Conservation (phyloP, 2,888 invertebrate genomes). For the Temnothorax unifasciatus region DNA sequence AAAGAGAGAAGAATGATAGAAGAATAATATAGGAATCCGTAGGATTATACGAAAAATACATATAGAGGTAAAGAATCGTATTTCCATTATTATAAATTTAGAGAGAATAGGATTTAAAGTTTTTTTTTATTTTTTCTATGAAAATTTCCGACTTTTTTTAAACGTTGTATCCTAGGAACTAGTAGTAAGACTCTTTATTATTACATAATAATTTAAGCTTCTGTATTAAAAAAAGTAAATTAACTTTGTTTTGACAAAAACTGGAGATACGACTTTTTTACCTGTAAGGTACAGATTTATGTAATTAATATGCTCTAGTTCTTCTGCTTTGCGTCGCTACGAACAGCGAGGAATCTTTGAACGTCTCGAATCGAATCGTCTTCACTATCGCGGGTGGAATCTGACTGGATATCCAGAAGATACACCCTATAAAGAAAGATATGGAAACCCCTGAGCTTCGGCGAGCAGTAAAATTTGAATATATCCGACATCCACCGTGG, state of each 20-base stretch:
- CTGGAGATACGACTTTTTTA: too few relatives aligned
- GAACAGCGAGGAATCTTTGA: not conserved
- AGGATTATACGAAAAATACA: not conserved
- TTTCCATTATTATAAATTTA: too few relatives aligned
- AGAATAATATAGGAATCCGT: not conserved
- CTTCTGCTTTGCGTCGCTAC: not conserved
- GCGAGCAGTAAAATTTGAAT: constrained; percentile 53
- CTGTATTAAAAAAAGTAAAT: too few relatives aligned
- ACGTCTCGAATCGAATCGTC: constrained; percentile 1
- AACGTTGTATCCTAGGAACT: too few relatives aligned
- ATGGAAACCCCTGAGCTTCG: constrained; percentile 16
- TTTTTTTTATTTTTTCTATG: too few relatives aligned
- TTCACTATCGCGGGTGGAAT: constrained; percentile 12
- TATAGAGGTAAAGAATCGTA: not conserved
- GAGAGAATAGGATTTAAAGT: too few relatives aligned
- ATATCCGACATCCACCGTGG: constrained; percentile 30
- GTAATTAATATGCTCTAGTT: not conserved
- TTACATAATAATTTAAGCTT: too few relatives aligned
- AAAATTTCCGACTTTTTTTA: too few relatives aligned
- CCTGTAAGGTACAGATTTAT: not conserved
- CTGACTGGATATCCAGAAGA: constrained; percentile 13
- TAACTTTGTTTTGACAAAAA: too few relatives aligned
- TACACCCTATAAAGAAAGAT: constrained; percentile 14
- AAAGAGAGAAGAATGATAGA: too few relatives aligned
- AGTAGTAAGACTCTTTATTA: too few relatives aligned